These are phyloP conservation scores for Podabrus alpinus DNA, from an alignment of 2,888 invertebrate genomes.

Conservation along the genomic window DNA sequence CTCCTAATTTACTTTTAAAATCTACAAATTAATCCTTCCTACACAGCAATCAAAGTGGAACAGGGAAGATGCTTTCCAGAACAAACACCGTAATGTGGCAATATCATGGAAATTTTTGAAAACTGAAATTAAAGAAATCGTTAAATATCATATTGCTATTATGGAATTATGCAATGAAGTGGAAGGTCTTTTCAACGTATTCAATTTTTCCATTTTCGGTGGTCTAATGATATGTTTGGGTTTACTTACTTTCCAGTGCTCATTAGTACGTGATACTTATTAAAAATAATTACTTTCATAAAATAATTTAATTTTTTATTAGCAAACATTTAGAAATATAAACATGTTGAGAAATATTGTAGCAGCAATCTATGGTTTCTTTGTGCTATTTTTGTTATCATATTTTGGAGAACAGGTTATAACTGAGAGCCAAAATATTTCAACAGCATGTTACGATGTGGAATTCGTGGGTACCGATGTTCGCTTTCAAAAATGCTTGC, in stretches of 20 bases:
- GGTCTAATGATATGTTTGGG: not conserved
- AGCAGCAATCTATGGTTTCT: not conserved
- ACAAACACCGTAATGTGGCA: not conserved
- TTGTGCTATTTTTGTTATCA: not conserved
- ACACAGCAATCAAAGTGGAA: not conserved
- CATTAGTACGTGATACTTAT: not conserved
- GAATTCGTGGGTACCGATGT: not conserved
- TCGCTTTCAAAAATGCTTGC: not conserved
- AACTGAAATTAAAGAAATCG: not conserved
- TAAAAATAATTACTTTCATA: not conserved
- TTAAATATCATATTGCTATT: not conserved
- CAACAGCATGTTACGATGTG: not conserved
- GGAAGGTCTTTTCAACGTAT: not conserved
- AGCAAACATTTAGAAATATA: not conserved
- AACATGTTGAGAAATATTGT: not conserved
- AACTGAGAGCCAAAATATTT: not conserved
- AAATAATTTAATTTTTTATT: not conserved
- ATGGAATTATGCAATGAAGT: not conserved
- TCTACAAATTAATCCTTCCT: not conserved
- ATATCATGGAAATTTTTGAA: not conserved
- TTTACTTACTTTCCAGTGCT: not conserved
- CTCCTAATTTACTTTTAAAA: not conserved
- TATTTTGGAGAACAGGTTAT: not conserved
- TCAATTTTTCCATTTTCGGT: not conserved
- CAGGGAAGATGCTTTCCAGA: not conserved